Conservation (phyloP, 2,888 invertebrate species). For the Hermodice carunculata region DNA sequence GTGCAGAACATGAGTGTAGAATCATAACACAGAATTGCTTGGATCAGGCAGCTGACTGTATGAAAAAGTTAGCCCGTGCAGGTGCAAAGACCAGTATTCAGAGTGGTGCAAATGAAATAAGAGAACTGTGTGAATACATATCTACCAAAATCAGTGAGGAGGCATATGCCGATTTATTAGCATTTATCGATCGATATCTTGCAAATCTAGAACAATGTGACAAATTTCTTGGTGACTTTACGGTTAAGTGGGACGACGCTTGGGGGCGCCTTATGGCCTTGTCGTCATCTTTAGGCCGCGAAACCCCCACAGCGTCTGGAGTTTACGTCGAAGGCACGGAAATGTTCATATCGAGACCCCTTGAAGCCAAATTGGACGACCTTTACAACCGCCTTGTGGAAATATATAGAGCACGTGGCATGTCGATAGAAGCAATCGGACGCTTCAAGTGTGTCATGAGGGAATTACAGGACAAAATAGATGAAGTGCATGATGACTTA, state of each 20-base stretch:
- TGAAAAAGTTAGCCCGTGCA: constrained; percentile 36
- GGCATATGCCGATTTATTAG: constrained; percentile 17
- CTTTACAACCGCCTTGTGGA: constrained; percentile 30
- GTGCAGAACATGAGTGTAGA: constrained; percentile 25
- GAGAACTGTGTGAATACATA: constrained; percentile 25
- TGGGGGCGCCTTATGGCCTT: constrained; percentile 41
- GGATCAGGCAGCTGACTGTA: constrained; percentile 20
- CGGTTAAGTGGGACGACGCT: constrained; percentile 44
- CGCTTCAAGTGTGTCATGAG: constrained; percentile 26
- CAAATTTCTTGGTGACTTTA: constrained; percentile 29
- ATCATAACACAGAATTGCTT: constrained; percentile 27
- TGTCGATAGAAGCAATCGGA: constrained; percentile 28
- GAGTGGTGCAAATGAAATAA: constrained; percentile 16
- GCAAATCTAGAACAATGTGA: constrained; percentile 36
- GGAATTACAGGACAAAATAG: constrained; percentile 32
- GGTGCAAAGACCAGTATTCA: constrained; percentile 12
- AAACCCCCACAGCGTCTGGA: constrained; percentile 27
- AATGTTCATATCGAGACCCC: constrained; percentile 21
- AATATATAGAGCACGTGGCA: constrained; percentile 30
- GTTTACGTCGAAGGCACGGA: constrained; percentile 34
- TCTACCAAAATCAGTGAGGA: constrained; percentile 25
- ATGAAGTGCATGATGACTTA: constrained; percentile 17
- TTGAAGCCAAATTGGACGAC: constrained; percentile 25
- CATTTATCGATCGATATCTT: constrained; percentile 28
- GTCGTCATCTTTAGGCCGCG: constrained; percentile 36